These are phyloP conservation scores for Prenolepis imparis DNA, from an alignment of 2,888 invertebrate genomes.

Conservation along the genomic window DNA sequence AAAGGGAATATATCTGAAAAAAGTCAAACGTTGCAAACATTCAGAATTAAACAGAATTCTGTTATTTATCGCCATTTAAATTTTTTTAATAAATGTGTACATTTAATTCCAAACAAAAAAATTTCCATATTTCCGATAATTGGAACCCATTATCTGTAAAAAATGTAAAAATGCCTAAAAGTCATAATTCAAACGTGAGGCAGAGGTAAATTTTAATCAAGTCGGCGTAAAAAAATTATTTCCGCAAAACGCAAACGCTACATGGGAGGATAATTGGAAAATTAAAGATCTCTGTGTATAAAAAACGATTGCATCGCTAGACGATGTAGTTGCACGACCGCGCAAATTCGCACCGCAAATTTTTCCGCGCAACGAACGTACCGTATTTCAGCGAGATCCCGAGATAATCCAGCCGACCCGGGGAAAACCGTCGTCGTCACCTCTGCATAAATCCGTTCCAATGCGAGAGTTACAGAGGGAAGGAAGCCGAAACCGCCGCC, in stretches of 20 bases:
- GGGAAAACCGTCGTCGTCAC: constrained; percentile 31
- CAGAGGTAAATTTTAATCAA: neutral
- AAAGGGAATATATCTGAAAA: neutral
- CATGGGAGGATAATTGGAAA: neutral
- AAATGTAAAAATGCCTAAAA: neutral
- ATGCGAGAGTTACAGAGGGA: constrained; percentile 12
- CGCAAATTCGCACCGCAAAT: constrained; percentile 39
- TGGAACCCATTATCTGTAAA: neutral
- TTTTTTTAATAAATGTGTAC: neutral
- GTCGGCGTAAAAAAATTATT: neutral
- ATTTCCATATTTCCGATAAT: neutral
- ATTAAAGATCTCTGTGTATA: neutral
- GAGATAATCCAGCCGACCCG: constrained; percentile 48
- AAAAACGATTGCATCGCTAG: neutral
- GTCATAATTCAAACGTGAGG: neutral
- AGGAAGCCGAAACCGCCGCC: constrained; percentile 24
- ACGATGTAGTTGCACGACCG: constrained; percentile 3
- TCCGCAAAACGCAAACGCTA: too few species aligned
- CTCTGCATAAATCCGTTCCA: constrained; percentile 15
- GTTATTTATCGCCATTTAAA: neutral
- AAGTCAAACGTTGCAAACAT: neutral
- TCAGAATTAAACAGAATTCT: neutral
- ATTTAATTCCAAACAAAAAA: neutral
- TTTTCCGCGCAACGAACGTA: constrained; percentile 40
- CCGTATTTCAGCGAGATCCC: constrained; percentile 46